Evolutionary conservation across 2,797 vertebrate species (phyloP).

Genomic region (Lacerta viridis): DNA sequence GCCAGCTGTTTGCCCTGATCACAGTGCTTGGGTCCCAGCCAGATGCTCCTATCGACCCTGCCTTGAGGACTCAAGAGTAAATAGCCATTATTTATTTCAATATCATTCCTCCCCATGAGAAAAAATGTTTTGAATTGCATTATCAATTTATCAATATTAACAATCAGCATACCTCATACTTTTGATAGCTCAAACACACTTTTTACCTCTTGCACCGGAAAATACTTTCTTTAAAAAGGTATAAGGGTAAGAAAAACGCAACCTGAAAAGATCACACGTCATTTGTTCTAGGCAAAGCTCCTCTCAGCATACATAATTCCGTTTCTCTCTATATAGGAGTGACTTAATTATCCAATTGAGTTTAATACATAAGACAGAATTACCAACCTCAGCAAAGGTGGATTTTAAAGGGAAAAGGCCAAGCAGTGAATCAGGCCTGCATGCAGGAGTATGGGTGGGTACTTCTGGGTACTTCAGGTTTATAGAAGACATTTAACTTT

Average conservation of each 20-base stretch:
- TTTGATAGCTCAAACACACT: not conserved
- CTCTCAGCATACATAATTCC: not conserved
- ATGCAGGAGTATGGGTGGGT: not conserved
- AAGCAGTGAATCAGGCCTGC: not conserved
- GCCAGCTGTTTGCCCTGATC: not conserved
- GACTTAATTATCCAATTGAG: not conserved
- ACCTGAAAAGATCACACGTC: not conserved
- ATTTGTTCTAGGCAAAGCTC: not conserved
- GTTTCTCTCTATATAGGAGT: too few species aligned
- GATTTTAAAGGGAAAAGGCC: not conserved
- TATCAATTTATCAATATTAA: not conserved
- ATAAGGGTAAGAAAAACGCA: not conserved
- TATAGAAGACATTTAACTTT: not conserved
- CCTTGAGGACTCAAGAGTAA: not conserved
- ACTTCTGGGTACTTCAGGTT: too few species aligned
- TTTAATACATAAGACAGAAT: not conserved
- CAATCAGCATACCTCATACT: not conserved
- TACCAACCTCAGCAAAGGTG: not conserved
- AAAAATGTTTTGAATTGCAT: not conserved
- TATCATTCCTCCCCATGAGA: not conserved
- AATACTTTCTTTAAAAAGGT: not conserved
- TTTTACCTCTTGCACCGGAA: not conserved
- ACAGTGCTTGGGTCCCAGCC: not conserved
- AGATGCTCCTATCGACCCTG: not conserved
- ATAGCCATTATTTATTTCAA: not conserved